Evolutionary conservation across 1,140 invertebrate species (phyloP), one percentile per base, ranked within the genome.

Genomic region (Drosophila repletoides): DNA sequence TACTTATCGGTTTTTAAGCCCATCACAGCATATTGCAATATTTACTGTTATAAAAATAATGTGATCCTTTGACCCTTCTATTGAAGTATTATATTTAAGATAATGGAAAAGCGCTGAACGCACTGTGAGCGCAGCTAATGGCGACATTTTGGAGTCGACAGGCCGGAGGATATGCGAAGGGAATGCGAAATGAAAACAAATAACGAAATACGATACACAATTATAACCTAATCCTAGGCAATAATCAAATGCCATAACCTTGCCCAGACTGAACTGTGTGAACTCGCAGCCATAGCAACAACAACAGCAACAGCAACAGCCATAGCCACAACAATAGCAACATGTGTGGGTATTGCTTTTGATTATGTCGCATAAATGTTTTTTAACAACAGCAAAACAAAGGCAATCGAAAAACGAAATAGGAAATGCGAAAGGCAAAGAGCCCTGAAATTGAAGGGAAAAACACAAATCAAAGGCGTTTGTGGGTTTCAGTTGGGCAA

Each of bases 311-410:
- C 24, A 14, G 12, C 9, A 22, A 24, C 24, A 46, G 7, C 7
- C 3, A 48, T 3, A 29, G 22, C 34, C 9, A 17, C 24, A 63
- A 12, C 48, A 66, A 61, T 55, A 74, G 69, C 75, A 77, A 65
- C 64, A 64, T 72, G 28, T 31, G 43, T 9, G 51, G 22, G 56
- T 56, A 29, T 53, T 40, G 24, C 52, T 41, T 68, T 51, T 74
- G 75, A 68, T 71, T 71, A 67, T 63, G 72, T 83, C 77, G 63
- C 79, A 84, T 84, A 84, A 84, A 84, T 84, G 80, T 84, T 86
- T 84, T 84, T 84, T 84, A 84, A 84, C 79, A 86, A 86, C 67
- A 59, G 53, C 74, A 55, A 84, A 79, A 79, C 79, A 84, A 86
- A 84, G 67, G 71, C 79, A 84, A 83, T 84, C 80, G 55, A 58